phyloP scores from a whole-genome alignment of 2,888 invertebrate species.

The Strigamia crassipes region DNA sequence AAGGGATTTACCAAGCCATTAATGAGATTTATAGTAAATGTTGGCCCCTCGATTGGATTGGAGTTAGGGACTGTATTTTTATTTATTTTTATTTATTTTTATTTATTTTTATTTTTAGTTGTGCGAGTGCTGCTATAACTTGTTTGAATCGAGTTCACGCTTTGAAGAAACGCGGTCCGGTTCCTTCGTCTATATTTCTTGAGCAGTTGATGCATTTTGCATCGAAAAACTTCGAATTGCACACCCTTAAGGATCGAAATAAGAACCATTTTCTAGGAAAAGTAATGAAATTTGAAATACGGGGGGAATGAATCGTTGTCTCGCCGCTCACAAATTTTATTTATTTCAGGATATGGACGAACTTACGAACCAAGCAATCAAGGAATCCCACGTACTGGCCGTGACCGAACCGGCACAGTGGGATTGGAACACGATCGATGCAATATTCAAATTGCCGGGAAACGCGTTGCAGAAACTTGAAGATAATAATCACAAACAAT shows the following conservation, averaged over 20 bases:
- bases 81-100: too few relatives aligned
- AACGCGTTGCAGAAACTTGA: constrained; percentile 67
- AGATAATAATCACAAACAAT: constrained; percentile 69
- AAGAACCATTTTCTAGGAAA: not conserved
- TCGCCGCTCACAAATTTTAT: not conserved
- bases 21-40: too few relatives aligned
- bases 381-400: constrained; percentile 80
- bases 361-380: constrained; percentile 61
- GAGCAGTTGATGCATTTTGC: constrained; percentile 53
- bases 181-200: constrained; percentile 58
- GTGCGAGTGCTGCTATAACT: constrained; percentile 59
- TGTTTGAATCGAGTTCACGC: constrained; percentile 58
- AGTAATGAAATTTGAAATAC: too few relatives aligned
- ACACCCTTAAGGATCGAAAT: constrained; percentile 55
- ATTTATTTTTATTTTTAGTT: constrained; percentile 56
- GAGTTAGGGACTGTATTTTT: too few relatives aligned
- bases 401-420: constrained; percentile 78
- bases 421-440: constrained; percentile 91
- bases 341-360: constrained; percentile 46
- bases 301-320: too few relatives aligned
- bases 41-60: too few relatives aligned
- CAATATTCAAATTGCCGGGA: constrained; percentile 70
- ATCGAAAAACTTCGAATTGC: constrained; percentile 53
- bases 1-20: too few relatives aligned
- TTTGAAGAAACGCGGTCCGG: constrained; percentile 58